Conservation (phyloP, 1,140 invertebrate species). For the Metaphire vulgaris region DNA sequence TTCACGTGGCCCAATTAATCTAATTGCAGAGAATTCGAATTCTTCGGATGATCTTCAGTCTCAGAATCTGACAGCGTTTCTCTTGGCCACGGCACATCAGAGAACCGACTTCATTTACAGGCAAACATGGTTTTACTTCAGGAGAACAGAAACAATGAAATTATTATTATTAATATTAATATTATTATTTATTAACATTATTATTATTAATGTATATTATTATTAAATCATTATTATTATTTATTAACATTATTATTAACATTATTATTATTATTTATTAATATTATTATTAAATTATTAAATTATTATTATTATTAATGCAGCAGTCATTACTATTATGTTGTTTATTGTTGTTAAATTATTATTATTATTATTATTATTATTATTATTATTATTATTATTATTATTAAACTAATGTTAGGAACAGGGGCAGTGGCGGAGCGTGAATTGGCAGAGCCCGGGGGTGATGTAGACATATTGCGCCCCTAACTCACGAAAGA, state of each 20-base stretch:
- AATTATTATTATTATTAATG: neutral
- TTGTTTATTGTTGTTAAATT: too few species aligned
- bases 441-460: too few species aligned
- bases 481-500: too few species aligned
- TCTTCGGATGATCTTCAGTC: too few species aligned
- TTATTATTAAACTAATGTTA: too few species aligned
- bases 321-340: too few species aligned
- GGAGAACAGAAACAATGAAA: neutral
- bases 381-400: too few species aligned
- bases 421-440: too few species aligned
- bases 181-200: neutral
- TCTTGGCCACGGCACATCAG: conserved; percentile 11
- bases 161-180: neutral
- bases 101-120: conserved; percentile 13
- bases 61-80: conserved; percentile 8
- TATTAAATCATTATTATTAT: neutral
- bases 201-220: neutral
- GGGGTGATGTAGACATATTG: too few species aligned
- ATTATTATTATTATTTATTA: neutral
- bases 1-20: too few species aligned
- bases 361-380: too few species aligned
- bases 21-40: too few species aligned
- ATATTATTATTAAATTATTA: neutral
- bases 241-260: neutral
- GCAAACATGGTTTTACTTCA: neutral